These are phyloP conservation scores for Liasis olivaceus DNA, from an alignment of 2,797 vertebrate species.

Conservation along the genomic window DNA sequence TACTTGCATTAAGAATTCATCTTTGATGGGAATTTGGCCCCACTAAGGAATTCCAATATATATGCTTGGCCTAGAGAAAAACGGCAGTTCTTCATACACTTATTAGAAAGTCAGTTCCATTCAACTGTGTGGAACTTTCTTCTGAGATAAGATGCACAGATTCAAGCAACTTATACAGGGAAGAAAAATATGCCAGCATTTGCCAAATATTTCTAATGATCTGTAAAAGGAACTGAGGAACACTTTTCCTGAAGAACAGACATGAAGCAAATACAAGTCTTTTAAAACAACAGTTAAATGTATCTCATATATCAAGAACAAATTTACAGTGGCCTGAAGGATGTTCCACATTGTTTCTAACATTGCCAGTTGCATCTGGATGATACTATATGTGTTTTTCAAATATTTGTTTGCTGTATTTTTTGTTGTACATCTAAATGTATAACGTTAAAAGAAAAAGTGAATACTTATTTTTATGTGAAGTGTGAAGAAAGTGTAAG, in stretches of 20 bases:
- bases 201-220: neutral
- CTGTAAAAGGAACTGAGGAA: neutral
- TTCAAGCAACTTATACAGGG: neutral
- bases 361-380: neutral
- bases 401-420: neutral
- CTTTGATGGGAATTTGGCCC: neutral
- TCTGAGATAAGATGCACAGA: neutral
- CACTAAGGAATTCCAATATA: neutral
- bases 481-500: neutral
- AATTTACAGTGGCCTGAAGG: neutral
- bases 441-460: neutral
- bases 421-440: neutral
- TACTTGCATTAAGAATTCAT: neutral
- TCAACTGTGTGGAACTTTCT: neutral
- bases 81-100: neutral
- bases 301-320: neutral
- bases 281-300: neutral
- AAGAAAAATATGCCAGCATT: neutral
- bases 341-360: neutral
- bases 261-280: neutral
- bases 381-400: neutral
- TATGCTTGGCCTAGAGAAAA: neutral
- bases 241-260: neutral
- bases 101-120: neutral
- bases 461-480: neutral